Evolutionary conservation across 2,797 vertebrate genomes (phyloP), one percentile per base, ranked within the genome.

Genomic region (Liasis olivaceus): DNA sequence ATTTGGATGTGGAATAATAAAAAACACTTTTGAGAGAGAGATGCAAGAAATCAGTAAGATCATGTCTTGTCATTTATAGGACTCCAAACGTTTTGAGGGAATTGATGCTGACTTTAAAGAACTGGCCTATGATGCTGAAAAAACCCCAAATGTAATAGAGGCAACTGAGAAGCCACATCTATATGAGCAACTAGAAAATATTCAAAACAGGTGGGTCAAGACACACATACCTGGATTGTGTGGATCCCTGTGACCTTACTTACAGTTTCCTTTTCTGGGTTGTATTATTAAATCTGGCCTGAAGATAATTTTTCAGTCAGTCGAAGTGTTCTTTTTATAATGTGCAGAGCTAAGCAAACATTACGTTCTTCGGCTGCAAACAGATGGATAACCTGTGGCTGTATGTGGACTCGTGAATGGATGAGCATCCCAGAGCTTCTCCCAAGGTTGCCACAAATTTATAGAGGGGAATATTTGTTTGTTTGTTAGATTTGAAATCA

Each of bases 101-200:
- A 99, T 99, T 93, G 98, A 99, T 97, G 90, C 54, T 13, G 98
- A 99, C 97, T 99, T 99, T 97, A 99, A 98, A 97, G 98, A 98
- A 85, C 96, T 99, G 96, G 98, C 98, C 2, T 95, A 95, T 20
- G 96, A 98, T 47, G 95, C 97, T 93, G 98, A 98, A 94, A 98
- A 98, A 98, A 99, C 98, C 0, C 99, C 99, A 42, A 99, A 99
- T 7, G 98, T 99, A 0, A 95, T 99, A 90, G 98, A 99, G 96
- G 98, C 98, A 93, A 99, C 99, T 93, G 99, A 98, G 95, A 98
- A 98, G 96, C 92, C 98, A 4, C 98, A 98, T 13, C 98, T 99
- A 89, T 98, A 98, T 93, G 97, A 97, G 63, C 98, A 98, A 62
- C 97, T 99, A 96, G 99, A 99, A 97, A 98, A 98, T 95, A 98